Evolutionary conservation across 1,140 invertebrate genomes (phyloP).

Genomic region (Holcopasites calliopsidis): DNA sequence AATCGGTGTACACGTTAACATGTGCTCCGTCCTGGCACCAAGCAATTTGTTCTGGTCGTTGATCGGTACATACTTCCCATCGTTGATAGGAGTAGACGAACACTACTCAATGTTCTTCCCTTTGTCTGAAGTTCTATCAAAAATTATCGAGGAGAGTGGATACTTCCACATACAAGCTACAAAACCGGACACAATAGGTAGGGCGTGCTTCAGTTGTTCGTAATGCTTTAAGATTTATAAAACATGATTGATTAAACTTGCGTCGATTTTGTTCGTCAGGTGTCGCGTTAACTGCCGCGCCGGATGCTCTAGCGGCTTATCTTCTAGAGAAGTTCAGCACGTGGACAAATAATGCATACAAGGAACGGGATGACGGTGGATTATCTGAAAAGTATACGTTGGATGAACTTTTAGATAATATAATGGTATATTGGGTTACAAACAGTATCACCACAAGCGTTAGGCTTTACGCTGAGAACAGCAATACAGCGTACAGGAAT

Average conservation of each 20-base stretch:
- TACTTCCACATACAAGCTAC: constrained; percentile 93
- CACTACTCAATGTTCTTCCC: constrained; percentile 83
- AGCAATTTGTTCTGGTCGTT: constrained; percentile 77
- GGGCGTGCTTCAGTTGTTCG: constrained; percentile 34
- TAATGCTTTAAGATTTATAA: constrained; percentile 1
- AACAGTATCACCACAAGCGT: constrained; percentile 88
- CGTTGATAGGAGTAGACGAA: constrained; percentile 81
- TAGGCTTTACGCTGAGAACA: constrained; percentile 87
- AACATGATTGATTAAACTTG: no score
- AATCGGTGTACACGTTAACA: constrained; percentile 82
- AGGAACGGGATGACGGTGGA: constrained; percentile 85
- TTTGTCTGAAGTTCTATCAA: constrained; percentile 74
- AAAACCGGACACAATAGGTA: constrained; percentile 95
- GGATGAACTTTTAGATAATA: constrained; percentile 91
- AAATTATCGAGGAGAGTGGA: constrained; percentile 85
- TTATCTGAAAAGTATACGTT: constrained; percentile 83
- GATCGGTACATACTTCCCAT: constrained; percentile 81
- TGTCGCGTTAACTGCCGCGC: constrained; percentile 85
- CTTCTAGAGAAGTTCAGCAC: constrained; percentile 93
- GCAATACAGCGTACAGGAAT: constrained; percentile 71
- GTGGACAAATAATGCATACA: constrained; percentile 84
- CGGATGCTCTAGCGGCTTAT: constrained; percentile 89
- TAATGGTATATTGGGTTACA: constrained; percentile 93
- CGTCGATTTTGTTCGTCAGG: constrained; percentile 45
- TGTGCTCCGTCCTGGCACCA: constrained; percentile 74